Percentiles rank a stretch among this genome's conserved stretches.
Evolutionary conservation across 2,888 invertebrate species (phyloP).

Genomic region (Coronaproctus castanopsis): DNA sequence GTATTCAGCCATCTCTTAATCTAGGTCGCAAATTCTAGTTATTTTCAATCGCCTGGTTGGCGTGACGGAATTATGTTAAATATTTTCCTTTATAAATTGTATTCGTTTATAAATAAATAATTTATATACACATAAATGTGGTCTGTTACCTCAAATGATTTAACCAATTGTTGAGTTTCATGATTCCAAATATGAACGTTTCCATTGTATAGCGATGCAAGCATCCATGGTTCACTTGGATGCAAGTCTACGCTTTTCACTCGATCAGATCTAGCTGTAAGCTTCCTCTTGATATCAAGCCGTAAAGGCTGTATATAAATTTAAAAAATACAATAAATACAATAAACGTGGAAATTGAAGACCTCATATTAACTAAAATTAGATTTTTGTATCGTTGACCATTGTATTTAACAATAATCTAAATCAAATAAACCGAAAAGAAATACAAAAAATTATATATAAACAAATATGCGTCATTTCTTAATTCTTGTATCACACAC

Average conservation of each 20-base stretch:
- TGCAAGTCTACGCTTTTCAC: constrained; percentile 97
- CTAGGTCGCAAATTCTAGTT: neutral
- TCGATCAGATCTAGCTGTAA: constrained; percentile 92
- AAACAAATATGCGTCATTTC: no score
- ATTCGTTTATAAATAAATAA: no score
- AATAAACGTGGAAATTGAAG: no score
- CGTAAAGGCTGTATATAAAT: constrained; percentile 53
- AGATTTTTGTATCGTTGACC: no score
- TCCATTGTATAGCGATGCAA: constrained; percentile 94
- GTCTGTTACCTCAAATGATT: constrained; percentile 56
- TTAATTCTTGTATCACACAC: no score
- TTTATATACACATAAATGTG: neutral
- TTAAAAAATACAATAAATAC: neutral
- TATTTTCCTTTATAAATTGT: no score
- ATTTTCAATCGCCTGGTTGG: neutral
- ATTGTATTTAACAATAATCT: no score
- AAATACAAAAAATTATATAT: no score
- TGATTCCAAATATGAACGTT: constrained; percentile 99
- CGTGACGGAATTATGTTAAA: no score
- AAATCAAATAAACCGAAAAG: no score
- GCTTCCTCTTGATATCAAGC: constrained; percentile 91
- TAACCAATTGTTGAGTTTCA: constrained; percentile 77
- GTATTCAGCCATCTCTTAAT: no score
- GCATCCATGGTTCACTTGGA: constrained; percentile 95
- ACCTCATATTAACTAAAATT: no score